These are phyloP conservation scores for Hippocampus zosterae DNA, from an alignment of 2,113 vertebrate genomes.

Conservation along the genomic window DNA sequence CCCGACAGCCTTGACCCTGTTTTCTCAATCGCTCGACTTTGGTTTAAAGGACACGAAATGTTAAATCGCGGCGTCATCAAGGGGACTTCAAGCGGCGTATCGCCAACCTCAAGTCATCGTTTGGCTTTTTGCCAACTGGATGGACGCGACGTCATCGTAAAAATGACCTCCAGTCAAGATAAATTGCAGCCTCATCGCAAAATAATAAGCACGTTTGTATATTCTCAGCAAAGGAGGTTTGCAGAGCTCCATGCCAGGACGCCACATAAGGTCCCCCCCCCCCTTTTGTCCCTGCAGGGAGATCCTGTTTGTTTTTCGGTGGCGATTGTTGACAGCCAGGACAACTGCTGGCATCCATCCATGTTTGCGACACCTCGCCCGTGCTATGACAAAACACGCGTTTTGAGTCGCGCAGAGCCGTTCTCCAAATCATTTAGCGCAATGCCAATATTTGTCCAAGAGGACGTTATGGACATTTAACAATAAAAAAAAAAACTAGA, in stretches of 20 bases:
- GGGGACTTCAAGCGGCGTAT: too few species aligned
- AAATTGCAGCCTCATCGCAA: neutral
- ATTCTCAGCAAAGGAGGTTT: neutral
- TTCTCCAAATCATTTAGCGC: too few species aligned
- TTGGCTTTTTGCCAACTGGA: too few species aligned
- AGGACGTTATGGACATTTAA: too few species aligned
- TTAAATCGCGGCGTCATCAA: too few species aligned
- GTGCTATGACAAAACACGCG: neutral
- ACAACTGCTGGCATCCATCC: neutral
- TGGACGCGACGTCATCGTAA: too few species aligned
- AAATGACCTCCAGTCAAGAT: neutral
- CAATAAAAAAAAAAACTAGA: too few species aligned
- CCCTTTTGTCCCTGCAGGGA: neutral
- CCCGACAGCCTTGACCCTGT: too few species aligned
- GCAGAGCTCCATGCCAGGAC: neutral
- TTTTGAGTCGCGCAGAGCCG: neutral
- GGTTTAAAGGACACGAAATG: too few species aligned
- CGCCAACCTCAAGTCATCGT: too few species aligned
- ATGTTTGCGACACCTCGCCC: neutral
- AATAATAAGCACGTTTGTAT: neutral
- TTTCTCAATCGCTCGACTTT: too few species aligned
- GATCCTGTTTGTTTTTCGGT: constrained; percentile 3
- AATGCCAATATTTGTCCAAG: too few species aligned
- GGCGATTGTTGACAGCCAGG: neutral
- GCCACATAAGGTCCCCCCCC: constrained; percentile 1